phyloP scores from a whole-genome alignment of 2,113 vertebrate genomes.

The Pteropus alecto region DNA sequence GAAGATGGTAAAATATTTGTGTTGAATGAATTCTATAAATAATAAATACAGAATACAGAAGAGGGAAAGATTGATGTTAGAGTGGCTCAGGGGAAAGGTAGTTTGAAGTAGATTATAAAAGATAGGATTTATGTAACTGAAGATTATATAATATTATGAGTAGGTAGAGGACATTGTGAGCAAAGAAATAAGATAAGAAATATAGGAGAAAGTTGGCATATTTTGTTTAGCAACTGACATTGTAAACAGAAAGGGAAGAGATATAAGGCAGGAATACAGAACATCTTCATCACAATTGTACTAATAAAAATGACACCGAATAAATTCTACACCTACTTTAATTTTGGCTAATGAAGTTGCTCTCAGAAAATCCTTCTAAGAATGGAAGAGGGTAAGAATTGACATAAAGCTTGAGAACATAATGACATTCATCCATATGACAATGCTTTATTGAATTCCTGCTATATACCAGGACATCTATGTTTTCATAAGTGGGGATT shows the following conservation, averaged over 20 bases:
- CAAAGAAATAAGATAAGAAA: background rate
- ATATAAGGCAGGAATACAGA: background rate
- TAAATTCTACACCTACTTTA: background rate
- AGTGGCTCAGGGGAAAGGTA: background rate
- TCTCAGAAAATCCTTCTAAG: background rate
- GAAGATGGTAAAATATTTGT: background rate
- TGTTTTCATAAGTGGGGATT: background rate
- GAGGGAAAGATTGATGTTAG: background rate
- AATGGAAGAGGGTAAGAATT: background rate
- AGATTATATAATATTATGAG: background rate
- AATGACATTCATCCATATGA: background rate
- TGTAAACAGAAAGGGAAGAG: background rate
- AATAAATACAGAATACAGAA: background rate
- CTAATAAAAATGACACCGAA: background rate
- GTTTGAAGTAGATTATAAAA: background rate
- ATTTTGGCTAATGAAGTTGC: background rate
- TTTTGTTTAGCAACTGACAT: background rate
- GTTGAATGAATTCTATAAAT: background rate
- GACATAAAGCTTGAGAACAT: background rate
- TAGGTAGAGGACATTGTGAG: background rate
- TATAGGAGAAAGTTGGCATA: background rate
- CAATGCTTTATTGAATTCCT: background rate
- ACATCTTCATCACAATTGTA: background rate
- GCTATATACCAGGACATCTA: background rate
- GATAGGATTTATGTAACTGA: background rate